Evolutionary conservation across 2,113 vertebrate genomes (phyloP).

Genomic region (Petrocephalus microphthalmus): DNA sequence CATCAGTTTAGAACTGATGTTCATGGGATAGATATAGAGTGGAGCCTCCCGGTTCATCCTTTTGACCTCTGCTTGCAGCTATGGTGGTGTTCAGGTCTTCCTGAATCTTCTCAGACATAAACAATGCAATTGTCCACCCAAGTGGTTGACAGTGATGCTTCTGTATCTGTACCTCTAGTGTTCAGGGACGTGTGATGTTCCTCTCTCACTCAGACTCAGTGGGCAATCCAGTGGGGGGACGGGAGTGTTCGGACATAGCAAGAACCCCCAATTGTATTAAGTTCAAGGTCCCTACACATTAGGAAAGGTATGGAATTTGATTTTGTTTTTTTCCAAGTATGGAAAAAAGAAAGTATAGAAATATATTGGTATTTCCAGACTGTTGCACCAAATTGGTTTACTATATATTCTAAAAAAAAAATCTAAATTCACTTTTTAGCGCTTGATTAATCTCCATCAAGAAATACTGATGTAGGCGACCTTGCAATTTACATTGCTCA

Average conservation of each 20-base stretch:
- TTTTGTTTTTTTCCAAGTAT: slow-evolving; percentile 29
- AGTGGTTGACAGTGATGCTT: neutral
- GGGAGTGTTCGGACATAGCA: slow-evolving; percentile 46
- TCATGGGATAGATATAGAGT: neutral
- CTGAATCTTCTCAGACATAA: slow-evolving; percentile 5
- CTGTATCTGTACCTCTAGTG: neutral
- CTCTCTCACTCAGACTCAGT: neutral
- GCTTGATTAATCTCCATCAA: neutral
- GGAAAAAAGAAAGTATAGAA: slow-evolving; percentile 12
- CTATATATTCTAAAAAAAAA: neutral
- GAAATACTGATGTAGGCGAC: neutral
- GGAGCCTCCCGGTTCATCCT: neutral
- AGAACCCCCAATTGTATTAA: slow-evolving; percentile 31
- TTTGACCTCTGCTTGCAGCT: neutral
- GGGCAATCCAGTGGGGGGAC: neutral
- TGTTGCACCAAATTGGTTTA: neutral
- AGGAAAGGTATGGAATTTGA: slow-evolving; percentile 26
- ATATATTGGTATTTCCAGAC: neutral
- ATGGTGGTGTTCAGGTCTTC: neutral
- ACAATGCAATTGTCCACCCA: neutral
- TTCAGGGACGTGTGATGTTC: slow-evolving; percentile 2
- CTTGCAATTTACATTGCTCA: neutral
- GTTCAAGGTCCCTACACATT: slow-evolving; percentile 17
- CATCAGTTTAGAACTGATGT: neutral
- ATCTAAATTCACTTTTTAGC: neutral